These are phyloP conservation scores for Anhinga anhinga DNA, from an alignment of 2,113 vertebrate species.

Conservation along the genomic window DNA sequence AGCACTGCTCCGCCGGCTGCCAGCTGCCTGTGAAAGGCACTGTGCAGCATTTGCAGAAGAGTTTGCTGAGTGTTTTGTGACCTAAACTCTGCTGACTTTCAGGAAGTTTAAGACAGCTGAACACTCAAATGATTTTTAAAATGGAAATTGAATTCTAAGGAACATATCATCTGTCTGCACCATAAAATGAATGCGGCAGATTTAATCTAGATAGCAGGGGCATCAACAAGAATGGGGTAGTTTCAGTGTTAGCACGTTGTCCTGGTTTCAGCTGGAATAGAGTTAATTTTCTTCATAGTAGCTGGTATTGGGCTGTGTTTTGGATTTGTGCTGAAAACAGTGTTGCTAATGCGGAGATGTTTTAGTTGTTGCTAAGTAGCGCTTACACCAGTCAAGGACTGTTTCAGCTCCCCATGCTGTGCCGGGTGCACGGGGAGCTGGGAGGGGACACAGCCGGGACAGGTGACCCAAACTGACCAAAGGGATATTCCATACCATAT, in stretches of 20 bases:
- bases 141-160: slow-evolving; percentile 2
- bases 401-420: no score
- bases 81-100: not conserved
- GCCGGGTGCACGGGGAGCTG: no score
- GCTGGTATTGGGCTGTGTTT: no score
- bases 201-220: not conserved
- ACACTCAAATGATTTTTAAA: not conserved
- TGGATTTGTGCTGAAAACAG: no score
- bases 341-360: no score
- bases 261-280: no score
- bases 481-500: no score
- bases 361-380: no score
- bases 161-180: not conserved
- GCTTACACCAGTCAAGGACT: no score
- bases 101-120: not conserved
- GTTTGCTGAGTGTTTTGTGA: not conserved
- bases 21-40: not conserved
- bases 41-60: not conserved
- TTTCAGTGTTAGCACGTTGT: not conserved
- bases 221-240: not conserved
- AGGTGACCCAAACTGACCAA: no score
- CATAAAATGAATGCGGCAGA: not conserved
- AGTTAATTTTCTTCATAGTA: no score
- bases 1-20: not conserved
- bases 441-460: no score